These are phyloP conservation scores for Synaphobranchus kaupii DNA, from an alignment of 2,797 vertebrate genomes.

Conservation along the genomic window DNA sequence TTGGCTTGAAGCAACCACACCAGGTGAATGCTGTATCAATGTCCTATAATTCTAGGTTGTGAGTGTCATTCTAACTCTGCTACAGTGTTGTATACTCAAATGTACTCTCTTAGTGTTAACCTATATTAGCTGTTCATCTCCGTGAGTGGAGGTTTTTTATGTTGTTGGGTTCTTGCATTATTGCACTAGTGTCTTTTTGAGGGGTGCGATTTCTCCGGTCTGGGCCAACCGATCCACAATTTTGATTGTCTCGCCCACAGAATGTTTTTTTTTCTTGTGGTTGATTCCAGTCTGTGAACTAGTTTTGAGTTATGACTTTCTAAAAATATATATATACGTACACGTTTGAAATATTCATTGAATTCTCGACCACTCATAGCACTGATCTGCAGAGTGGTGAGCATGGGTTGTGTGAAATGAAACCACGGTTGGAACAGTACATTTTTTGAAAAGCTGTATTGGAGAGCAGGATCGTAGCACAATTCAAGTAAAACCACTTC, in stretches of 20 bases:
- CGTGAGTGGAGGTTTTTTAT: too few species aligned
- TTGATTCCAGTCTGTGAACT: background rate
- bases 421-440: background rate
- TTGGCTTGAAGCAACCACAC: too few species aligned
- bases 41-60: too few species aligned
- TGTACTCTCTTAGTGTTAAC: too few species aligned
- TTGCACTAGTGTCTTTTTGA: background rate
- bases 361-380: background rate
- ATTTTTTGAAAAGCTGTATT: background rate
- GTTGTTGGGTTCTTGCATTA: background rate
- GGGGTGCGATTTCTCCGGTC: background rate
- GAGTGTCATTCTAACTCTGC: too few species aligned
- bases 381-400: background rate
- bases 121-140: too few species aligned
- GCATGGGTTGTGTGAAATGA: background rate
- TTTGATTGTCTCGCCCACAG: background rate
- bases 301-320: background rate
- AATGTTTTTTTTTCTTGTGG: background rate
- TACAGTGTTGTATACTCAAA: too few species aligned
- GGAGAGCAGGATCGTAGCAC: background rate
- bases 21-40: too few species aligned
- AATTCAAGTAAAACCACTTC: background rate
- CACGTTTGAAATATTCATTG: background rate
- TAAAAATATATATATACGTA: background rate
- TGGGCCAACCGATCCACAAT: background rate